phyloP scores from a whole-genome alignment of 2,888 invertebrate genomes.

The Lydus trimaculatus region DNA sequence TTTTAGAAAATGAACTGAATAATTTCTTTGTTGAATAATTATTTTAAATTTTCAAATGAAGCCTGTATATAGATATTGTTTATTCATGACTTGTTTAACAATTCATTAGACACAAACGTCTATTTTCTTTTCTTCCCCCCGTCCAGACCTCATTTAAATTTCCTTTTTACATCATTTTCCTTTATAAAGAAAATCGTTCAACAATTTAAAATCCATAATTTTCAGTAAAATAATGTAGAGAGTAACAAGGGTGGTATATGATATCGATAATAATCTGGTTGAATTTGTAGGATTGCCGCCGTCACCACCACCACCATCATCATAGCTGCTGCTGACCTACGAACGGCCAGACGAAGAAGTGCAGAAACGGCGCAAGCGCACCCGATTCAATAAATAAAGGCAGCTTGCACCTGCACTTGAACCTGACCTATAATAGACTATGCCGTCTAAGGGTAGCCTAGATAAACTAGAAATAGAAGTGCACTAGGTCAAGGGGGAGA shows the following conservation, averaged over 20 bases:
- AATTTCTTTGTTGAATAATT: neutral
- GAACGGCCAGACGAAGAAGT: constrained; percentile 5
- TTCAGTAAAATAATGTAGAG: no score
- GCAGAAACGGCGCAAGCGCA: constrained; percentile 46
- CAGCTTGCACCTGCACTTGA: constrained; percentile 60
- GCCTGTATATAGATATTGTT: neutral
- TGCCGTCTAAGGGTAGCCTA: constrained; percentile 54
- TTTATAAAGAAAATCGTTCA: no score
- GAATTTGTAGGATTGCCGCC: no score
- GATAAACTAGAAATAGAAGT: constrained; percentile 49
- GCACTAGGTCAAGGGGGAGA: constrained; percentile 44
- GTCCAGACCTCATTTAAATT: neutral
- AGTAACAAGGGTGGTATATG: no score
- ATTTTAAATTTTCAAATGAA: neutral
- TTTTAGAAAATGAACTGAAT: neutral
- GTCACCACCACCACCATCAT: neutral
- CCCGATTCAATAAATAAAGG: constrained; percentile 46
- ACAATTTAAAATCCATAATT: no score
- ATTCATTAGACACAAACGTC: neutral
- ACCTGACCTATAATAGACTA: constrained; percentile 60
- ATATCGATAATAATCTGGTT: no score
- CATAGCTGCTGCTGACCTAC: constrained; percentile 1
- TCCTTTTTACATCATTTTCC: neutral
- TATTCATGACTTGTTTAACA: neutral
- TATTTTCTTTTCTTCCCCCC: neutral